Base-by-base conservation (phyloP, 2,888 invertebrate genomes). In the Phaedon cochleariae region DNA sequence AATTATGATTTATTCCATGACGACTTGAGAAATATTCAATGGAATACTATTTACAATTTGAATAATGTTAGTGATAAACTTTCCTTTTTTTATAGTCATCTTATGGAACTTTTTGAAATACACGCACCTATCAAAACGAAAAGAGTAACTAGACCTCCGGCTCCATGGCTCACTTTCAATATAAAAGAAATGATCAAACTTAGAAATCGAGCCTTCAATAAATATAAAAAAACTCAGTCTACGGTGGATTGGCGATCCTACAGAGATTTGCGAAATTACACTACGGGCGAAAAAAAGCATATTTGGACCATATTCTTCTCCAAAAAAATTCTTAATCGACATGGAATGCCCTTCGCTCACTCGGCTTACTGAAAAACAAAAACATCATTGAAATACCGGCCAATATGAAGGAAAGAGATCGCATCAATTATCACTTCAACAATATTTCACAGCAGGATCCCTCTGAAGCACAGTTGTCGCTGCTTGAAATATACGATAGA, bases 151-250 rank as follows among this genome's bases (percentile, higher is more conserved):
- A 57, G 20, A 37, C 57, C 57, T 18, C 57, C 20, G 6, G 57
- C 57, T 41, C 57, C 57, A n/a, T 57, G 57, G 41, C 34, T 57
- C 22, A 37, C 57, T 22, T 15, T 31, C 37, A 37, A 37, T 57
- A 57, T 41, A 15, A 57, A 20, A 34, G 18, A 37, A 22, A 37
- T 57, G 57, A 41, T 37, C 17, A 57, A 57, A 41, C 22, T 57
- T 17, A 6, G 57, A 31, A 20, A 54, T 6, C 7, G 55, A 54
- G 55, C 55, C 4, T 54, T 34, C 20, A 15, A 34, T 3, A 57
- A 34, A 57, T 57, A 31, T 57, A 57, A 57, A 5, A 18, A 34
- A 29, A 15, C 31, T 22, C 31, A 26, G 53, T 31, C 34, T 17
- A 31, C 29, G 15, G 29, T 15, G 31, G 29, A 53, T 34, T 53